Conservation (phyloP, 1,140 invertebrate species). For the Pachypsylla venusta region DNA sequence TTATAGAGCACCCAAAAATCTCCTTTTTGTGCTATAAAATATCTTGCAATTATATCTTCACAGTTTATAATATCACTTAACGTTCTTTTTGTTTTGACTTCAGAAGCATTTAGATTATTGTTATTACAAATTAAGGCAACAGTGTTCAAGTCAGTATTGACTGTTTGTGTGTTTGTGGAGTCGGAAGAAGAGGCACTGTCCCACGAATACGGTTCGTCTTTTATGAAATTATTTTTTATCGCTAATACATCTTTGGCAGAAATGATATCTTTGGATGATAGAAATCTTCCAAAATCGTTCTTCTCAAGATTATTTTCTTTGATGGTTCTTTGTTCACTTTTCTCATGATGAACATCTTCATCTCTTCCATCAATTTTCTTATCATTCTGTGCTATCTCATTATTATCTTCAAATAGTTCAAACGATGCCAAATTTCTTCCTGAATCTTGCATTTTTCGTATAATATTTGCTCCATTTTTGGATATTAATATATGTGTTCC, state of each 20-base stretch:
- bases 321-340: not conserved
- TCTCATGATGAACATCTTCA: not conserved
- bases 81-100: slow-evolving; percentile 21
- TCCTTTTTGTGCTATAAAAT: slow-evolving; percentile 55
- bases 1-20: slow-evolving; percentile 84
- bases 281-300: not conserved
- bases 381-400: too few relatives aligned
- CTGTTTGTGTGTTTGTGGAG: not conserved
- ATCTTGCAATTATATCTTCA: slow-evolving; percentile 43
- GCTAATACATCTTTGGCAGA: not conserved
- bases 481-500: not conserved
- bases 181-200: too few relatives aligned
- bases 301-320: not conserved
- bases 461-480: not conserved
- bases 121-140: slow-evolving; percentile 12
- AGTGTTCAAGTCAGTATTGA: not conserved
- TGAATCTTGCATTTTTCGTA: not conserved
- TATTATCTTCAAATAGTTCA: not conserved
- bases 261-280: not conserved
- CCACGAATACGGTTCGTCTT: too few relatives aligned
- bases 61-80: slow-evolving; percentile 41
- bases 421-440: slow-evolving; percentile 2
- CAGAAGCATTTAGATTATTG: slow-evolving; percentile 28
- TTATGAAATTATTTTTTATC: not conserved
- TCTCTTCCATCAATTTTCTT: too few relatives aligned